A percentile compares a stretch with the other conserved stretches of the same genome.
Conservation (phyloP, 2,888 invertebrate species). For the Yponomeuta evonymella region DNA sequence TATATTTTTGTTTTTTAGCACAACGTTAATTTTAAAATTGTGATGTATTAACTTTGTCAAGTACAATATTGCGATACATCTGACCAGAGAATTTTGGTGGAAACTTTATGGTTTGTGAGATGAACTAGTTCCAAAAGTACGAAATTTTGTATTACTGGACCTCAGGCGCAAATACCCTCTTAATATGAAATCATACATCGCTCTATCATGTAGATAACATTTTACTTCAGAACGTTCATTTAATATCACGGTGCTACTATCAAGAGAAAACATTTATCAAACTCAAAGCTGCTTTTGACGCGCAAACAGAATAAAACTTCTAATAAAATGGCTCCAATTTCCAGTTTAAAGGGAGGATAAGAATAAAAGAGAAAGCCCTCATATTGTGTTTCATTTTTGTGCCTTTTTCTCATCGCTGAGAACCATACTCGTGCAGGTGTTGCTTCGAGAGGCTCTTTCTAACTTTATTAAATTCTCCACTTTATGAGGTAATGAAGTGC, state of each 20-base stretch:
- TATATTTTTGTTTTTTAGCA: too few species aligned
- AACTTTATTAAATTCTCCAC: constrained; percentile 14
- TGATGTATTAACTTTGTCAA: too few species aligned
- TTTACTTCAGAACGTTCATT: neutral
- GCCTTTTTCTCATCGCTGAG: neutral
- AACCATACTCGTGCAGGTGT: constrained; percentile 4
- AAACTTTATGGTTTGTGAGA: too few species aligned
- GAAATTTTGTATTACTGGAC: too few species aligned
- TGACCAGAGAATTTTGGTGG: too few species aligned
- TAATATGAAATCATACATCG: neutral
- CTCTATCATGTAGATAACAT: too few species aligned
- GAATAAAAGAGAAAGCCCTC: neutral
- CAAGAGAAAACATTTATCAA: neutral
- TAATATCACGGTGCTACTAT: neutral
- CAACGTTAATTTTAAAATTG: too few species aligned
- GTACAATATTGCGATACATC: too few species aligned
- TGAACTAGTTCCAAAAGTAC: too few species aligned
- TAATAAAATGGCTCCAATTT: constrained; percentile 1
- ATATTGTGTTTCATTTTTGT: neutral
- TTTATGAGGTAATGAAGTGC: constrained; percentile 14
- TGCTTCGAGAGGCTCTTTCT: constrained; percentile 9
- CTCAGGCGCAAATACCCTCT: too few species aligned
- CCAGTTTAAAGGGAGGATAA: neutral
- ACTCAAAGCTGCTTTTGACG: neutral
- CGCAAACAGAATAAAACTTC: neutral